Conservation (phyloP, 2,888 invertebrate species). For the Pediacus dermestoides region DNA sequence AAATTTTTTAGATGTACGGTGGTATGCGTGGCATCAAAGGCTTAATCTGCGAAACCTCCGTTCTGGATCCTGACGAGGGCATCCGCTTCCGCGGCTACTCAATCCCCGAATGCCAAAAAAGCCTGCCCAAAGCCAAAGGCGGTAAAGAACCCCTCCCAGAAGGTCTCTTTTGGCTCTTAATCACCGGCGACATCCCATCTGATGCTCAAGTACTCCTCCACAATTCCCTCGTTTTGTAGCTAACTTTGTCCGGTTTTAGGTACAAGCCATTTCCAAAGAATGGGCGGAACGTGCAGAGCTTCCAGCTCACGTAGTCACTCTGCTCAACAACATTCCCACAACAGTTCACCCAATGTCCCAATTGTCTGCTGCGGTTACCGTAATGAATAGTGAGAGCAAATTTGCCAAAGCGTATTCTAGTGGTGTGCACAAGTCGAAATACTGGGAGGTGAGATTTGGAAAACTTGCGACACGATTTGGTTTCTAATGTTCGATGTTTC, state of each 20-base stretch:
- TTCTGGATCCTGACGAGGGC: conserved; percentile 91
- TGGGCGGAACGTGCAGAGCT: conserved; percentile 87
- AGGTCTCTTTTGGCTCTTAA: conserved; percentile 89
- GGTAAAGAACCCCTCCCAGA: conserved; percentile 87
- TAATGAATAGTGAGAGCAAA: conserved; percentile 87
- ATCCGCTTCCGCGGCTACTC: conserved; percentile 92
- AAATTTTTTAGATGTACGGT: conserved; percentile 88
- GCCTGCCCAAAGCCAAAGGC: conserved; percentile 76
- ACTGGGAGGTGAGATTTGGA: conserved; percentile 73
- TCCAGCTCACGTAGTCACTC: conserved; percentile 87
- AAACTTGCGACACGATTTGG: background rate
- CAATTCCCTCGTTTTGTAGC: too few relatives aligned
- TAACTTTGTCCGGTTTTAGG: conserved; percentile 42
- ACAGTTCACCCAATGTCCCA: conserved; percentile 94
- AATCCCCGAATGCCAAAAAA: conserved; percentile 88
- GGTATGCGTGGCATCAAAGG: conserved; percentile 97
- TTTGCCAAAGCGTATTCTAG: conserved; percentile 87
- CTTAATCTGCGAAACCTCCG: conserved; percentile 91
- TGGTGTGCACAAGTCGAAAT: conserved; percentile 83
- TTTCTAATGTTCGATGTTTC: conserved; percentile 8
- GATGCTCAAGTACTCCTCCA: conserved; percentile 80
- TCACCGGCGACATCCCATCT: conserved; percentile 85
- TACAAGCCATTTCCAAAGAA: conserved; percentile 69
- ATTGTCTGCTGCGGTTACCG: conserved; percentile 86
- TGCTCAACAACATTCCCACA: conserved; percentile 87